phyloP scores from a whole-genome alignment of 2,113 vertebrate genomes.

The Lophotis ruficrista region DNA sequence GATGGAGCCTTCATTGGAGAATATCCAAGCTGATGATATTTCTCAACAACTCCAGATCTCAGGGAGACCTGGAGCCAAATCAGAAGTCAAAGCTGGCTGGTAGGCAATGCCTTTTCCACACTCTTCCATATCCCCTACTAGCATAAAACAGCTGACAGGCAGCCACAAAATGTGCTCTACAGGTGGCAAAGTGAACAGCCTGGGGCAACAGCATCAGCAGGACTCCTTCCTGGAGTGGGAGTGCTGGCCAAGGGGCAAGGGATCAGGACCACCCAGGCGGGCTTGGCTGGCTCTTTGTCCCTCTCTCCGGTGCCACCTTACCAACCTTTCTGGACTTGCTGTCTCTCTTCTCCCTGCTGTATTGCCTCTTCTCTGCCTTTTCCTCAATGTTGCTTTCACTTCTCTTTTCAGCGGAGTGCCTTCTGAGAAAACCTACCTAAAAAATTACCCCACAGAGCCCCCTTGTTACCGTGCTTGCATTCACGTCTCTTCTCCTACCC shows the following conservation, averaged over 20 bases:
- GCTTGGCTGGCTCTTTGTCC: not conserved
- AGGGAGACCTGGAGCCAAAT: not conserved
- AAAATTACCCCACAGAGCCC: not conserved
- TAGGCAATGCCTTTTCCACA: not conserved
- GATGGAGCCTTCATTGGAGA: not conserved
- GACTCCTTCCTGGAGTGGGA: not conserved
- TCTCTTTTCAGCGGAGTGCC: not conserved
- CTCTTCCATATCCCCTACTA: not conserved
- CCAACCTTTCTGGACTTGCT: not conserved
- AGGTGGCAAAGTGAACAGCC: not conserved
- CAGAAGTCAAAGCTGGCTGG: not conserved
- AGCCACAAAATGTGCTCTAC: not conserved
- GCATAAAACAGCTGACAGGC: not conserved
- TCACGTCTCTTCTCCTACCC: not conserved
- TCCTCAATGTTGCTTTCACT: not conserved
- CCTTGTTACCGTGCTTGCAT: not conserved
- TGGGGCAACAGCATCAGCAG: not conserved
- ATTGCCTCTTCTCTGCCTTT: not conserved
- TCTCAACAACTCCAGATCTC: not conserved
- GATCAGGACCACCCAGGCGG: rapidly evolving
- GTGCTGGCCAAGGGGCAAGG: not conserved
- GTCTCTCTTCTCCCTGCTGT: not conserved
- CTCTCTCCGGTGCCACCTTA: not conserved
- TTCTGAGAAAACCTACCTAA: not conserved
- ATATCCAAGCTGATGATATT: not conserved